Evolutionary conservation across 2,113 vertebrate genomes (phyloP), one percentile per base, ranked within the genome.

Genomic region (Nycticryphes semicollaris): DNA sequence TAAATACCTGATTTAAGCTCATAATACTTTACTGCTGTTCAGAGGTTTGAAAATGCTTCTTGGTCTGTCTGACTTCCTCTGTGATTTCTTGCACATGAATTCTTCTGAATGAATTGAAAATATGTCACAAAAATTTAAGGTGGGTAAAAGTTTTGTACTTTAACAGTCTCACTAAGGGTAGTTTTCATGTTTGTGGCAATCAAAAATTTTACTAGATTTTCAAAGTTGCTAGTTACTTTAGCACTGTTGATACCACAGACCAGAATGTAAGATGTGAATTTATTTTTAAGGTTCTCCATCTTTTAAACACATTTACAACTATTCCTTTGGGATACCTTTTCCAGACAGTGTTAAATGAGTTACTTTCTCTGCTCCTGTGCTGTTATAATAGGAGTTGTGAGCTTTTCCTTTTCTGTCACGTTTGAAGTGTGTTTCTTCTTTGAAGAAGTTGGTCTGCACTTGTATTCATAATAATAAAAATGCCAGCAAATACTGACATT

Each of bases 401-500:
- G 48, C 60, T 91, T 96, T 97, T 81, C 54, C 69, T 96, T 91
- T 86, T 64, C 43, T 90, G 51, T 84, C 76, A 70, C 24, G 22
- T 76, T 83, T 90, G 80, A 94, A 96, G 68, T 77, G 84, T 72
- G 45, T 96, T 94, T 69, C 51, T 75, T 91, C 93, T 91, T 84
- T 88, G 41, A 95, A 92, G 72, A 64, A 81, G 59, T 90, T 90
- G 77, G 69, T 96, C 96, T 96, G 94, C 87, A 45, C 82, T 91
- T 90, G 43, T 93, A 90, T 95, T 90, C 85, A 77, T 87, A 94
- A 86, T 43, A 84, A 64, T 97, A 88, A 97, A 96, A 97, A 78
- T 73, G 93, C 94, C 84, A 94, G 73, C 53, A 96, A 96, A 92
- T 84, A 48, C 59, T 93, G 95, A 98, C 93, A 84, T 50, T 96